A percentile compares a stretch with the other conserved stretches of the same genome.
Conservation (phyloP, 30 jellyfish, hydroid and myxozoan species). For the Hydractinia echinata region DNA sequence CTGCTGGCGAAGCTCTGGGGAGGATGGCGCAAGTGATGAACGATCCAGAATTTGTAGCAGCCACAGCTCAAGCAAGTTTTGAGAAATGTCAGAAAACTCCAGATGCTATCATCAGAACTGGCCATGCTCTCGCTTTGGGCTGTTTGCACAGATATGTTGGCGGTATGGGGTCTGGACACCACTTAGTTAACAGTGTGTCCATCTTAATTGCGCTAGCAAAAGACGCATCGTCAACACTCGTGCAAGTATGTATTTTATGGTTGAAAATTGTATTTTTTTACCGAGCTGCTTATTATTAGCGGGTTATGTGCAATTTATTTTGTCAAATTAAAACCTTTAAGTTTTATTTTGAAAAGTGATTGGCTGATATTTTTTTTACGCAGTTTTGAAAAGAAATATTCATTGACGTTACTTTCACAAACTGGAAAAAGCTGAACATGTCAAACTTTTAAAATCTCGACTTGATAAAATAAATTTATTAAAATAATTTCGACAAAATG, state of each 20-base stretch:
- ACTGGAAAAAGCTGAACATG: too few relatives aligned
- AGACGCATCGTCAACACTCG: conserved; percentile 83
- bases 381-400: too few relatives aligned
- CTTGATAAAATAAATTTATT: too few relatives aligned
- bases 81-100: conserved; percentile 92
- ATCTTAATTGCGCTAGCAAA: conserved; percentile 86
- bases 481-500: too few relatives aligned
- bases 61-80: conserved; percentile 88
- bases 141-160: conserved; percentile 98
- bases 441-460: too few relatives aligned
- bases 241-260: conserved; percentile 51
- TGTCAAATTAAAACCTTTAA: not conserved
- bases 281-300: too few relatives aligned
- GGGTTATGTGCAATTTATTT: too few relatives aligned
- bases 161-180: conserved; percentile 99
- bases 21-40: conserved; percentile 93
- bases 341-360: too few relatives aligned
- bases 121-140: conserved; percentile 95
- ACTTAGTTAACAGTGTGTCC: conserved; percentile 78
- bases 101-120: conserved; percentile 85
- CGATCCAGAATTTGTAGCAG: conserved; percentile 83
- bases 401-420: too few relatives aligned
- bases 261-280: not conserved
- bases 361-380: too few relatives aligned
- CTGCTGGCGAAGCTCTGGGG: conserved; percentile 98